phyloP scores from a whole-genome alignment of 2,113 vertebrate genomes.

The Vombatus ursinus region DNA sequence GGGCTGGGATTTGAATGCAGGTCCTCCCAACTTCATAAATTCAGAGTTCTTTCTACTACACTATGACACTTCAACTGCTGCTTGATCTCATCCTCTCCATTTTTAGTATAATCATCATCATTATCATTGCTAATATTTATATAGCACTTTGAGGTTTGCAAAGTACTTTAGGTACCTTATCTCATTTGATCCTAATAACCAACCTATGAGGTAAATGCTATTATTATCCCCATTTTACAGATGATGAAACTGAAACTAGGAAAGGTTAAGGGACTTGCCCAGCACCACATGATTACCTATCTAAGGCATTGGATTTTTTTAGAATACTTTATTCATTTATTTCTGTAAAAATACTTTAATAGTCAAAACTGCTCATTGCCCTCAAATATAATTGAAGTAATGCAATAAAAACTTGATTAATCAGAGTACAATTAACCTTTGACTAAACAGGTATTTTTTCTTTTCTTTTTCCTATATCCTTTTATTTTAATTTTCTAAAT shows the following conservation, averaged over 20 bases:
- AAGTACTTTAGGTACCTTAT: neutral
- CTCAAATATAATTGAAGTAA: neutral
- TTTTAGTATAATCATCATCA: neutral
- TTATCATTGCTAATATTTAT: neutral
- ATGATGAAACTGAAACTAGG: neutral
- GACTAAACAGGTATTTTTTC: neutral
- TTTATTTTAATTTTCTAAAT: too few relatives aligned
- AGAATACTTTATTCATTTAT: neutral
- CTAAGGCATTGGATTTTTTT: neutral
- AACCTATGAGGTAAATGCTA: neutral
- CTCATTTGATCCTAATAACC: neutral
- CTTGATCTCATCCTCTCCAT: neutral
- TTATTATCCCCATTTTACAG: neutral
- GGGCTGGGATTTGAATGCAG: neutral
- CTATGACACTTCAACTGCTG: neutral
- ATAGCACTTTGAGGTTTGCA: neutral
- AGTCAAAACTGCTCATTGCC: neutral
- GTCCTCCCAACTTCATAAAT: neutral
- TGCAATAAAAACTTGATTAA: neutral
- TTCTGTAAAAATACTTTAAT: neutral
- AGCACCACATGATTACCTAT: neutral
- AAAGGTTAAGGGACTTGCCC: neutral
- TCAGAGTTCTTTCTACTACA: neutral
- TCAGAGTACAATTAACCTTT: neutral
- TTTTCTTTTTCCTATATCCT: too few relatives aligned